Evolutionary conservation across 2,888 invertebrate genomes (phyloP).

Genomic region (Stictocephala bisonia): DNA sequence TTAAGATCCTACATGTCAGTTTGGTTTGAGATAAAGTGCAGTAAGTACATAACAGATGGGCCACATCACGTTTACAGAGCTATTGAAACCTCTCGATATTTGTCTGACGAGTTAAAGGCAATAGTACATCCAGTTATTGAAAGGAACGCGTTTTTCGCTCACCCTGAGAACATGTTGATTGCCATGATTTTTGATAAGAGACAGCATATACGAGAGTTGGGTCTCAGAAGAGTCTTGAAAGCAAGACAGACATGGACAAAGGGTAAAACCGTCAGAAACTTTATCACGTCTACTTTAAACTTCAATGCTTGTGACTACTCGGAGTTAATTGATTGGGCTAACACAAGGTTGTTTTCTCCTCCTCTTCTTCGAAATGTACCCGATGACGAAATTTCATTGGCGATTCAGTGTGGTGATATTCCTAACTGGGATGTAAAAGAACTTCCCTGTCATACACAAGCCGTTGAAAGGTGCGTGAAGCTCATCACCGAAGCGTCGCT

Average conservation of each 20-base stretch:
- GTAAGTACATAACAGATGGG: constrained; percentile 27
- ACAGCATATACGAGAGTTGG: not conserved
- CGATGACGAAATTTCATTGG: not conserved
- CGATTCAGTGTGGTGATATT: not conserved
- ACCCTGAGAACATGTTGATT: constrained; percentile 21
- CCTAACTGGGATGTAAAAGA: not conserved
- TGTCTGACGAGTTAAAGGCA: not conserved
- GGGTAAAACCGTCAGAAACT: constrained; percentile 2
- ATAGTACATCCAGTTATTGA: constrained; percentile 19
- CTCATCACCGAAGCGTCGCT: constrained; percentile 48
- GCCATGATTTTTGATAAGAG: constrained; percentile 15
- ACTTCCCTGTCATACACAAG: constrained; percentile 49
- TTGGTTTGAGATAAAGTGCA: constrained; percentile 42
- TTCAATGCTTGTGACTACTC: not conserved
- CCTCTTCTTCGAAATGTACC: constrained; percentile 10
- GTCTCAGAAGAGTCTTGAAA: not conserved
- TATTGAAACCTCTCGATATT: too few relatives aligned
- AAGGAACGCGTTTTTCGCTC: constrained; percentile 30
- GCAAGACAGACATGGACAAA: constrained; percentile 1
- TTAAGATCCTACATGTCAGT: constrained; percentile 20
- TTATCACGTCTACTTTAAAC: not conserved
- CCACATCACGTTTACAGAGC: constrained; percentile 24
- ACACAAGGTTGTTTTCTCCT: not conserved
- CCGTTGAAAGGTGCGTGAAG: constrained; percentile 43
- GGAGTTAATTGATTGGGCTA: constrained; percentile 7